A percentile compares a stretch with the other conserved stretches of the same genome.
phyloP scores from a whole-genome alignment of 2,113 vertebrate genomes.

The Taxidea taxus region DNA sequence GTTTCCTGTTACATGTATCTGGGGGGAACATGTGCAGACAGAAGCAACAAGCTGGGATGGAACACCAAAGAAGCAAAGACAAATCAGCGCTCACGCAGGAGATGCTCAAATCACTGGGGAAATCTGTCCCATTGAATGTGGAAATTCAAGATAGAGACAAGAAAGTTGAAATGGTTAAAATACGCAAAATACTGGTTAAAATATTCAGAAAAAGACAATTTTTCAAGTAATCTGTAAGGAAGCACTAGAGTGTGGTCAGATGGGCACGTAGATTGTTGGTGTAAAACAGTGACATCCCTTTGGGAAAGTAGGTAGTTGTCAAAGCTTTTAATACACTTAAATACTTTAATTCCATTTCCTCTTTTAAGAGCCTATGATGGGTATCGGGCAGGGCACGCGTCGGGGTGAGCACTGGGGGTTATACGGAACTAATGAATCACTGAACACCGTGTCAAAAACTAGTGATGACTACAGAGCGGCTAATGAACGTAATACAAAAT shows the following conservation, averaged over 20 bases:
- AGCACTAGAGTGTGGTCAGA: background rate
- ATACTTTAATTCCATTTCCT: background rate
- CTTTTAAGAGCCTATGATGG: background rate
- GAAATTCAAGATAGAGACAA: background rate
- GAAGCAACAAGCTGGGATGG: background rate
- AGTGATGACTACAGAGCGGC: too few relatives aligned
- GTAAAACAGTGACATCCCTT: background rate
- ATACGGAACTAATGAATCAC: too few relatives aligned
- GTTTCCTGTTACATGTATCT: too few relatives aligned
- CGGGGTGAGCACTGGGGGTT: too few relatives aligned
- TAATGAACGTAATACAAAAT: too few relatives aligned
- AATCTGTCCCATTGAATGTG: background rate
- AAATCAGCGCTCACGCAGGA: background rate
- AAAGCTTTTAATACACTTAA: background rate
- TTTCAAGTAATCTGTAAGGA: background rate
- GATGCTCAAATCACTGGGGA: background rate
- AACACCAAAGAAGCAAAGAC: background rate
- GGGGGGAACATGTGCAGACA: background rate
- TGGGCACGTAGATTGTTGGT: background rate
- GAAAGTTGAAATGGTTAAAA: too few relatives aligned
- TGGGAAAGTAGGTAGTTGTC: background rate
- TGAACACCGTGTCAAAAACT: too few relatives aligned
- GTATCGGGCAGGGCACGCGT: too few relatives aligned
- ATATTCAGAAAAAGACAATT: background rate
- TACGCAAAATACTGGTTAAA: background rate